A percentile compares a stretch with the other conserved stretches of the same genome.
Conservation (phyloP, 2,888 invertebrate species). For the Lochmaea capreae region DNA sequence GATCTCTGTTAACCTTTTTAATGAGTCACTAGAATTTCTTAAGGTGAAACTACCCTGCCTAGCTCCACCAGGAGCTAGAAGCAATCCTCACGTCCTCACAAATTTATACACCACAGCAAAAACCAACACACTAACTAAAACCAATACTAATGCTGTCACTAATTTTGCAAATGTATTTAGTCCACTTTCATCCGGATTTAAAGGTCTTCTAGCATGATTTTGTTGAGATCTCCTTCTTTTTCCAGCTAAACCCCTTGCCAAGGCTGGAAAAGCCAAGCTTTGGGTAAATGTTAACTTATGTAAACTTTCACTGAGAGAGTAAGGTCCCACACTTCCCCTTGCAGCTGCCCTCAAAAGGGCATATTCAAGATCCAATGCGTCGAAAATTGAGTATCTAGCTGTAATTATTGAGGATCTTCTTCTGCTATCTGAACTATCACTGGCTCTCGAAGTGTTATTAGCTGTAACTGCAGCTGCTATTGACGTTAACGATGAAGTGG, state of each 20-base stretch:
- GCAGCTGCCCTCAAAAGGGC: conserved; percentile 76
- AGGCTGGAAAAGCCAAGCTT: conserved; percentile 78
- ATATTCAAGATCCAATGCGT: conserved; percentile 78
- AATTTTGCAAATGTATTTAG: conserved; percentile 79
- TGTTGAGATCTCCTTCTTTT: conserved; percentile 71
- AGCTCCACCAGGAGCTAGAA: conserved; percentile 72
- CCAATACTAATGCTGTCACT: conserved; percentile 76
- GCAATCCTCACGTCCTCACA: conserved; percentile 81
- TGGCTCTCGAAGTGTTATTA: conserved; percentile 49
- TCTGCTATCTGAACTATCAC: conserved; percentile 65
- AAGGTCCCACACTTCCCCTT: conserved; percentile 78
- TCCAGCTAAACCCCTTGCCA: conserved; percentile 76
- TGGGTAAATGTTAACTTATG: conserved; percentile 81
- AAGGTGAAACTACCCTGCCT: conserved; percentile 52
- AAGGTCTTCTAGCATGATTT: conserved; percentile 66
- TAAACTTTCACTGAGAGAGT: conserved; percentile 77
- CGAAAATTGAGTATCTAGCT: conserved; percentile 75
- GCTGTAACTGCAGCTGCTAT: conserved; percentile 62
- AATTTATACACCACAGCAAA: conserved; percentile 81
- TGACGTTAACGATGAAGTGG: conserved; percentile 72
- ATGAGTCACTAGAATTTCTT: conserved; percentile 45
- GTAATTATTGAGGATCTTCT: conserved; percentile 73
- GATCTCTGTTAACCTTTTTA: conserved; percentile 10
- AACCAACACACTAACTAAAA: conserved; percentile 77
- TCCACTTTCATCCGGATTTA: conserved; percentile 74